Base-by-base conservation (phyloP, 1,140 invertebrate genomes). In the Plectrocnemia conspersa region DNA sequence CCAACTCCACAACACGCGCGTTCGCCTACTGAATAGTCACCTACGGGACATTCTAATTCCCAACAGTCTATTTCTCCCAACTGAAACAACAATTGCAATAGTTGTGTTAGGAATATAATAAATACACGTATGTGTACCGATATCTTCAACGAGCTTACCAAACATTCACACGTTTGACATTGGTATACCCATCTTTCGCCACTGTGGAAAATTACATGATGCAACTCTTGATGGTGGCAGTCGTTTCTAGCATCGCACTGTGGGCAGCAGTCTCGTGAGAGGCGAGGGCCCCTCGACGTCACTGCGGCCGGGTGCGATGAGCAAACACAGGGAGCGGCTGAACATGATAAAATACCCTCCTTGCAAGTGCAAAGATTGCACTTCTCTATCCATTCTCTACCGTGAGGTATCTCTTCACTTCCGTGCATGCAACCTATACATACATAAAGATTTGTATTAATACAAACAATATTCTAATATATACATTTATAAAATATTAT, bases 91-190 rank as follows among this genome's bases (percentile, higher is more conserved):
- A 52, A 19, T 47, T 16, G 36, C 35, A 19, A 42, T 42, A 16
- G 15, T 21, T 42, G 21, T 16, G 21, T 38, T 16, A 9, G 16
- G 6, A 38, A n/a, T 38, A 15, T 38, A n/a, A n/a, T n/a, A n/a
- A n/a, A n/a, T n/a, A n/a, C n/a, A n/a, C n/a, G n/a, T n/a, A n/a
- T n/a, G n/a, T n/a, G n/a, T n/a, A n/a, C n/a, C n/a, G 23, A 47
- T 45, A 15, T 9, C 19, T 5, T 29, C 7, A 53, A 27, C 22
- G 10, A 38, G 69, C 78, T 77, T 70, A 89, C 86, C 69, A 91
- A 73, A 75, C 90, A 93, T 75, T 92, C 89, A 77, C 90, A 93
- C 52, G 85, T 89, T 75, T 91, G 87, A 72, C 90, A 93, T 66
- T 91, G 85, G 72, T 90, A 91, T 52, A 89, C 84, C 90, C 90